A percentile compares a stretch with the other conserved stretches of the same genome.
These are phyloP conservation scores for Myotis brandtii DNA, from an alignment of 2,113 vertebrate genomes.

Conservation along the genomic window DNA sequence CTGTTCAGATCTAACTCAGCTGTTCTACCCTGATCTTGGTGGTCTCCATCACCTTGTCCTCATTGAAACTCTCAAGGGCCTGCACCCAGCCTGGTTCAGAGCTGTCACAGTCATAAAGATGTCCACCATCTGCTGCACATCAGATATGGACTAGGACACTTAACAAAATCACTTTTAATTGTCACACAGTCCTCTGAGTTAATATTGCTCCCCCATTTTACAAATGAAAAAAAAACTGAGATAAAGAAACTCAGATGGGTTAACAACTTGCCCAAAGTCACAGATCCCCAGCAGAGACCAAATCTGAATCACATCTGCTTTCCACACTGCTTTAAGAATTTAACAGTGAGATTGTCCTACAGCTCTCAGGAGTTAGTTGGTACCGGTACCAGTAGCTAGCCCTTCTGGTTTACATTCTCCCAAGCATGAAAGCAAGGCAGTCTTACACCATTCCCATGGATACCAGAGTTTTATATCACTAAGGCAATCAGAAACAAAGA, in stretches of 20 bases:
- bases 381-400: neutral
- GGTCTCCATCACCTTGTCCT: neutral
- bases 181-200: neutral
- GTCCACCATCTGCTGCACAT: neutral
- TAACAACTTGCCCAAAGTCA: neutral
- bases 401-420: neutral
- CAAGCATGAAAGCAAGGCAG: slow-evolving; percentile 13
- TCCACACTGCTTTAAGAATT: neutral
- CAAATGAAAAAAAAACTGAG: neutral
- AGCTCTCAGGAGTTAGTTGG: neutral
- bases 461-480: neutral
- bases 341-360: neutral
- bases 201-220: neutral
- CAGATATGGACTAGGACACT: neutral
- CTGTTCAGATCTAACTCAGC: neutral
- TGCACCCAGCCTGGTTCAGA: neutral
- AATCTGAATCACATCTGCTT: neutral
- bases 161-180: neutral
- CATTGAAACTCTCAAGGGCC: neutral
- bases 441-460: slow-evolving; percentile 35
- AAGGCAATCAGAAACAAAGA: slow-evolving; percentile 53
- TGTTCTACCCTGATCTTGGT: neutral
- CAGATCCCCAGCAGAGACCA: neutral
- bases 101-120: neutral
- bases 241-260: neutral